Base-by-base conservation (phyloP, 1,140 invertebrate genomes). In the Drosophila funebris region DNA sequence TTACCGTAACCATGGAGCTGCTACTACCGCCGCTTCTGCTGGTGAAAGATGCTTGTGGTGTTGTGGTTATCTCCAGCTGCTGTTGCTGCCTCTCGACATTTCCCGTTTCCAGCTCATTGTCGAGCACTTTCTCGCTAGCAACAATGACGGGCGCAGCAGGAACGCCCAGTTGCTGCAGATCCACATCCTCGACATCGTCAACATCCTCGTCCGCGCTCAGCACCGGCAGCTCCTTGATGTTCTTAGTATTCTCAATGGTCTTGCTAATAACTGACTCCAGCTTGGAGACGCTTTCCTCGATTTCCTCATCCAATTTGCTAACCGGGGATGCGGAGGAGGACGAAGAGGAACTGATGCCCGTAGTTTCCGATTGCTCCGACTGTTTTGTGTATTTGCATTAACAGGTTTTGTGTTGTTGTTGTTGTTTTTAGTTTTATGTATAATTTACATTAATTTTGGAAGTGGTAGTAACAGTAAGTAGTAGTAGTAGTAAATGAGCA, bases 211-310 rank as follows among this genome's bases (percentile, higher is more conserved):
- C 83, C 6, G 71, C 81, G 22, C 36, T 67, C n/a, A 91, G 60
- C 9, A 85, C 73, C 2, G 83, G 73, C 54, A 91, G 18, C 54
- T 91, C 90, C 69, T 91, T 91, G 18, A 90, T 82, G 20, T 90
- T 83, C 44, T 91, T 90, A 0, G 89, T 92, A 56, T 92, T 92
- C 66, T 92, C 91, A 58, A 90, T 84, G 5, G 90, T 92, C 52
- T 91, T 91, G 54, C 85, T 90, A 29, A 92, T 91, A 20, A 89
- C 84, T 0, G 84, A 90, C 75, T 92, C 85, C 75, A 91, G 48
- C 56, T 82, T 79, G 14, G 91, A 90, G 52, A 91, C 89, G 44
- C 89, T 84, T 63, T 90, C 80, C 41, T 87, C 69, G 44, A 91
- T 90, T 56, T 90, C 90, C 68, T 90, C 82, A 37, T 90, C 76